A percentile compares a stretch with the other conserved stretches of the same genome.
These are phyloP conservation scores for Magallana nippona DNA, from an alignment of 2,888 invertebrate species.

Conservation along the genomic window DNA sequence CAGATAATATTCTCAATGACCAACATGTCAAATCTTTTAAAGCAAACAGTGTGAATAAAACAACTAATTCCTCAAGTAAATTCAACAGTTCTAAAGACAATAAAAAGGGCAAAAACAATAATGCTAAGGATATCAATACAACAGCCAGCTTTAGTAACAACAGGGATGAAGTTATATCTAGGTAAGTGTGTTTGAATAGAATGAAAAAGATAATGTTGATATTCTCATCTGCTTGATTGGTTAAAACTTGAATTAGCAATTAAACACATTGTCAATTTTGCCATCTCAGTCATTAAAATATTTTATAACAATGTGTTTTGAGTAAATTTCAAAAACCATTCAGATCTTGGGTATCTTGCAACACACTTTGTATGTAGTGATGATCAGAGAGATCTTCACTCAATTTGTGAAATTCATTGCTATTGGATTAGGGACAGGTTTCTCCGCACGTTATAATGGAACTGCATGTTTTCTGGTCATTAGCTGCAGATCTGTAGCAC, in stretches of 20 bases:
- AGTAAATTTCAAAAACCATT: no score
- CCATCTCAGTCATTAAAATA: no score
- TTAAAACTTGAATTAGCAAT: no score
- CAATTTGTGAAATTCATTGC: no score
- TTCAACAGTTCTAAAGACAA: constrained; percentile 75
- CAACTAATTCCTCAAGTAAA: constrained; percentile 69
- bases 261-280: no score
- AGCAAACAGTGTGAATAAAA: constrained; percentile 65
- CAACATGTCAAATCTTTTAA: constrained; percentile 73
- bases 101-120: constrained; percentile 72
- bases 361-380: no score
- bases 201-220: not conserved
- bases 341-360: no score
- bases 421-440: no score
- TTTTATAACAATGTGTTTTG: no score
- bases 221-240: no score
- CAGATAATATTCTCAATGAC: constrained; percentile 74
- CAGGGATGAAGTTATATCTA: constrained; percentile 76
- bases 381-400: no score
- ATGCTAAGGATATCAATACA: constrained; percentile 68
- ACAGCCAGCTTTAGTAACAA: constrained; percentile 75
- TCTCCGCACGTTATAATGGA: not conserved
- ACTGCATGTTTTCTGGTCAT: not conserved
- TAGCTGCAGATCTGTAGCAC: no score
- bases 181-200: constrained; percentile 56